Conservation (phyloP, 2,888 invertebrate species). For the Platynereis dumerilii region DNA sequence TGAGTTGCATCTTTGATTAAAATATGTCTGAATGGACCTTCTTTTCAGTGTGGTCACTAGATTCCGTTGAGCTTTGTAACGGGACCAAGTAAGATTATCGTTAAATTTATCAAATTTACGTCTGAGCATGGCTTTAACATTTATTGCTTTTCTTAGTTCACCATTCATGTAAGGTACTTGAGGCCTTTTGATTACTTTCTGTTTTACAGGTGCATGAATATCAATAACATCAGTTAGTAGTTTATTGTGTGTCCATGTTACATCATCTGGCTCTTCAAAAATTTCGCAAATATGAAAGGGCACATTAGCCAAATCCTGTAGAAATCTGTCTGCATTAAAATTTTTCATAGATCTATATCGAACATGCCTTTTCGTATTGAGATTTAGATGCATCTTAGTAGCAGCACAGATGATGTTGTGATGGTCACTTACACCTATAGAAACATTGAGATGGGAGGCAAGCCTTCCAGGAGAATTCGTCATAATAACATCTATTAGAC, state of each 20-base stretch:
- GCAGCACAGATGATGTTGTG: neutral
- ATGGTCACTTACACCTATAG: slow-evolving; percentile 3
- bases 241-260: neutral
- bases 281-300: too few species aligned
- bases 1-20: neutral
- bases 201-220: neutral
- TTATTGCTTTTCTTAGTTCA: neutral
- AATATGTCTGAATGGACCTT: neutral
- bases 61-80: neutral
- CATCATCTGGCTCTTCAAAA: too few species aligned
- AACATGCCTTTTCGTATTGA: neutral
- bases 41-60: neutral
- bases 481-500: neutral
- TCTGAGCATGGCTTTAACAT: slow-evolving; percentile 4
- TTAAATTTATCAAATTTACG: neutral
- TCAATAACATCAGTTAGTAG: neutral
- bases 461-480: neutral
- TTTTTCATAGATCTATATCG: neutral
- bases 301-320: too few species aligned
- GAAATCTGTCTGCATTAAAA: too few species aligned
- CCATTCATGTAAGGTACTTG: slow-evolving; percentile 7
- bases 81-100: neutral
- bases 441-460: neutral
- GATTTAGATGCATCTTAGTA: neutral
- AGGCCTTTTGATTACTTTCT: neutral